Base-by-base conservation (phyloP, 2,797 vertebrate species). In the Rhincodon typus region DNA sequence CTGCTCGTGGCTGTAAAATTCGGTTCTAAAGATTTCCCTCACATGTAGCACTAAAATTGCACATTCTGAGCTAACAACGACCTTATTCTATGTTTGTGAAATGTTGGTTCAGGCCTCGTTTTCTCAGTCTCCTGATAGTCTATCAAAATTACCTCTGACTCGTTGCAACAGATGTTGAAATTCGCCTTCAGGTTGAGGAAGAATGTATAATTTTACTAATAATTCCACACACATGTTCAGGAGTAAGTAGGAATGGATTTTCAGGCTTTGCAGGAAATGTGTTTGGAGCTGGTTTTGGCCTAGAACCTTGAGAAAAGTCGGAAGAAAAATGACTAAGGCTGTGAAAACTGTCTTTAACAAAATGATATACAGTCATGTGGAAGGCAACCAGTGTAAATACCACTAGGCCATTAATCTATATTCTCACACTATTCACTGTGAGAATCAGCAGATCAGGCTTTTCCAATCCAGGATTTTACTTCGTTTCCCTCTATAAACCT, bases 341-440 rank as follows among this genome's bases (percentile, higher is more conserved):
- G 94, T 95, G 94, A 95, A 94, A 94, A 94, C 67, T 46, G 94
- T 50, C 69, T 72, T 94, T 95, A 77, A 53, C 94, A 77, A 95
- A 95, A 95, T 95, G 94, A 95, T 95, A 95, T 95, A 95, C 94
- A n/a, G 94, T 95, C 69, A 21, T 53, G 94, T 50, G 46, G 94
- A 95, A 95, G 70, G 70, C 94, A 53, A 27, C 70, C 69, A 74
- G 94, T 95, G 94, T 95, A 95, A 95, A 95, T 95, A 77, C 13
- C 25, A 6, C 1, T 4, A 25, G 70, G 46, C 70, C 94, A 95
- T 95, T 95, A 74, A 95, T 95, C 50, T 95, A 95, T 70, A 95
- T 95, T 95, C 94, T 95, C 94, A 95, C 94, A 77, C 94, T 95
- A 50, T 95, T 77, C 94, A 74, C 94, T 95, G 94, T 95, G 94